Percentiles rank a stretch among this genome's conserved stretches.
Evolutionary conservation across 2,113 vertebrate genomes (phyloP).

Genomic region (Amazona vittata): DNA sequence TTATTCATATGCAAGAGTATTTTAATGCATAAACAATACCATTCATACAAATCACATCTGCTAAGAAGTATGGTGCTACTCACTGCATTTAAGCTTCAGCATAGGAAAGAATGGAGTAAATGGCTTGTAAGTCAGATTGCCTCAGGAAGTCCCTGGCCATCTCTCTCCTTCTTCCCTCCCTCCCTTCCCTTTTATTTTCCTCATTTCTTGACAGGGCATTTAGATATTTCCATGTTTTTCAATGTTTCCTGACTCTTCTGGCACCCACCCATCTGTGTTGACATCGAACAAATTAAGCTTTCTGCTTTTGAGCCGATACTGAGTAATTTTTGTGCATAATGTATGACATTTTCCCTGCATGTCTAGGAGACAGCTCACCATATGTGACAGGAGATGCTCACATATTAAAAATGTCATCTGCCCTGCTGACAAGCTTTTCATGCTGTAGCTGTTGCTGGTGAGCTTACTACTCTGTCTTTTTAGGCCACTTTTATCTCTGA

Average conservation of each 20-base stretch:
- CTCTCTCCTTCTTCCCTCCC: no score
- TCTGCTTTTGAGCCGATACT: background rate
- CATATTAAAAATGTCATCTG: background rate
- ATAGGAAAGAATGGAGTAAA: background rate
- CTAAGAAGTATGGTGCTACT: background rate
- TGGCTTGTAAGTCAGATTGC: background rate
- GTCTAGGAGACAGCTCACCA: background rate
- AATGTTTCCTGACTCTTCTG: background rate
- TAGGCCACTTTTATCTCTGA: background rate
- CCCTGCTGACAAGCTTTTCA: background rate
- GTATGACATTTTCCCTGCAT: background rate
- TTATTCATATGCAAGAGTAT: background rate
- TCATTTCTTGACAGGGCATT: background rate
- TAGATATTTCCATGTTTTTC: background rate
- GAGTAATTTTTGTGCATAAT: background rate
- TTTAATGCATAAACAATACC: background rate
- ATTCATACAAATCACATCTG: background rate
- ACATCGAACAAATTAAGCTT: background rate
- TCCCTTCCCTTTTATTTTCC: background rate
- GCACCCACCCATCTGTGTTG: background rate
- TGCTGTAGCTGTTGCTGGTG: background rate
- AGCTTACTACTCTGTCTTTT: background rate
- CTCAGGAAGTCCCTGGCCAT: background rate
- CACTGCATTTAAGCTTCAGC: background rate
- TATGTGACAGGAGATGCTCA: background rate